These are phyloP conservation scores for Cactoblastis cactorum DNA, from an alignment of 2,888 invertebrate species.

Conservation along the genomic window DNA sequence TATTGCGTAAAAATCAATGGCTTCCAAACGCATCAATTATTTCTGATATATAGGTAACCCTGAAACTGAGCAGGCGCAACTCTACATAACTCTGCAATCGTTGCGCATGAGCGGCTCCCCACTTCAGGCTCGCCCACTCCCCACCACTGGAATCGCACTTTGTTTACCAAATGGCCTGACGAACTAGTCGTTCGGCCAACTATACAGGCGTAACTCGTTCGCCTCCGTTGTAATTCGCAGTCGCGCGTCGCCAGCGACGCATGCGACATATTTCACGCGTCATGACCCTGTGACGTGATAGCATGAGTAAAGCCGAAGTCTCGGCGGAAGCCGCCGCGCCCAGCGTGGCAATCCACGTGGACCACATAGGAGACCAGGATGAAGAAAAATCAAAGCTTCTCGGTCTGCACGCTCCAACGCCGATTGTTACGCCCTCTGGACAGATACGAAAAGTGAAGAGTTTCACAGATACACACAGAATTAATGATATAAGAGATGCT, in stretches of 20 bases:
- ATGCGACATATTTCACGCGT: constrained; percentile 65
- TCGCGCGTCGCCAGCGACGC: constrained; percentile 69
- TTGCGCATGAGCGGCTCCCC: constrained; percentile 87
- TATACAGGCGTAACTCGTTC: constrained; percentile 90
- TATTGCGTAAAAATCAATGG: too few relatives aligned
- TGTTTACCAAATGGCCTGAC: constrained; percentile 78
- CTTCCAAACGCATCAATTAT: not conserved
- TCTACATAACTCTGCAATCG: constrained; percentile 70
- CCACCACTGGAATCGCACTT: constrained; percentile 57
- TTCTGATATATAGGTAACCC: constrained; percentile 17
- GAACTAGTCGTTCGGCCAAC: constrained; percentile 69
- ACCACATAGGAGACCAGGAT: constrained; percentile 56
- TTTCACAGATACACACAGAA: constrained; percentile 71
- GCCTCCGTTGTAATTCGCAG: constrained; percentile 53
- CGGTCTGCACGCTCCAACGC: constrained; percentile 48
- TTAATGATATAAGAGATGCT: constrained; percentile 65
- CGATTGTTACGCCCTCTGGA: constrained; percentile 67
- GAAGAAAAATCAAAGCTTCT: constrained; percentile 66
- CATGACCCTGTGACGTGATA: constrained; percentile 75
- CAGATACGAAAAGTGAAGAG: constrained; percentile 76
- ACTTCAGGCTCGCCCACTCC: constrained; percentile 71
- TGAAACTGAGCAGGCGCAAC: constrained; percentile 62
- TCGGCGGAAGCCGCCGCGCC: constrained; percentile 66
- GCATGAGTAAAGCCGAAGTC: constrained; percentile 67
- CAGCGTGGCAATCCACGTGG: constrained; percentile 68